phyloP scores from a whole-genome alignment of 2,797 vertebrate species.

The Todus mexicanus region DNA sequence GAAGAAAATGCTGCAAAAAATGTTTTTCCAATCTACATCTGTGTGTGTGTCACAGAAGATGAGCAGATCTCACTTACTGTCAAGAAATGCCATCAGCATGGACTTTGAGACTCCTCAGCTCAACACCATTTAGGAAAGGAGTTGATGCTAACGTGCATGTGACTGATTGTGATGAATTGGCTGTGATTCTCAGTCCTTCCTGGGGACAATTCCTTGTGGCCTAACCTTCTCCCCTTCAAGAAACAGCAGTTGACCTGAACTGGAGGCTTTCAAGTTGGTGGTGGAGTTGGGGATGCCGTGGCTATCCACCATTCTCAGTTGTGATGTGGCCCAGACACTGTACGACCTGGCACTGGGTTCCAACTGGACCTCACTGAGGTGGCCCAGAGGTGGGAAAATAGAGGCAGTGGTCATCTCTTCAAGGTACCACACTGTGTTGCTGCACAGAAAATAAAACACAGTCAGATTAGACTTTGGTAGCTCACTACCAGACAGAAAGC shows the following conservation, averaged over 20 bases:
- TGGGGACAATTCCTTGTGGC: neutral
- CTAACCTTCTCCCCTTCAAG: neutral
- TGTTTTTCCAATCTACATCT: neutral
- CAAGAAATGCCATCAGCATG: neutral
- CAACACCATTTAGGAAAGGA: neutral
- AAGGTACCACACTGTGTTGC: neutral
- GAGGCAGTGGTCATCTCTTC: neutral
- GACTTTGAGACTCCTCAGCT: neutral
- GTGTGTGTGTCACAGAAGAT: neutral
- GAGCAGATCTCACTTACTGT: neutral
- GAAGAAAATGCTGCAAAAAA: neutral
- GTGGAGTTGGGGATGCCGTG: neutral
- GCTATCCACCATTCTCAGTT: accelerated
- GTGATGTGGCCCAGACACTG: neutral
- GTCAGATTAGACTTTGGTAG: accelerated
- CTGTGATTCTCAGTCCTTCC: neutral
- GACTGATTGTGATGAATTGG: neutral
- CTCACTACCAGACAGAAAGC: neutral
- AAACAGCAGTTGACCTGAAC: neutral
- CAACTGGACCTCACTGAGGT: neutral
- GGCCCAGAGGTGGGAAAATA: neutral
- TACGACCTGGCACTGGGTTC: neutral
- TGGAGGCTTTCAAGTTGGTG: neutral
- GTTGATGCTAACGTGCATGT: neutral
- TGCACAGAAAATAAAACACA: neutral